A percentile compares a stretch with the other conserved stretches of the same genome.
These are phyloP conservation scores for Acanthurus lineatus DNA, from an alignment of 2,797 vertebrate genomes.

Conservation along the genomic window DNA sequence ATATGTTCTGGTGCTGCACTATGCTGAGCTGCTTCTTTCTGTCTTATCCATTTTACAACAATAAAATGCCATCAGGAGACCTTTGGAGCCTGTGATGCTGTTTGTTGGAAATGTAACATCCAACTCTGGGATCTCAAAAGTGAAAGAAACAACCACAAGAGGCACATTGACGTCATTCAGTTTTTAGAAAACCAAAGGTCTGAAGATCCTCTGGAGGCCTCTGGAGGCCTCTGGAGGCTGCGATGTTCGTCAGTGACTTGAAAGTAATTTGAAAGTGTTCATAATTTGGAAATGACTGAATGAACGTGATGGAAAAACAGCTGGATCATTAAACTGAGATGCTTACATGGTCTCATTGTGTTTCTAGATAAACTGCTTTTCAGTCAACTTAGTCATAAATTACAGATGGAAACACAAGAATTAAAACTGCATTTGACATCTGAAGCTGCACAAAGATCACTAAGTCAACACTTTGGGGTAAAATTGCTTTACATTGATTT, in stretches of 20 bases:
- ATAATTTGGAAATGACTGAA: no score
- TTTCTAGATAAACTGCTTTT: background rate
- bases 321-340: background rate
- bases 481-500: no score
- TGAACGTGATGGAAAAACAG: background rate
- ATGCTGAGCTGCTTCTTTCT: slow-evolving; percentile 5
- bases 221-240: no score
- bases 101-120: slow-evolving; percentile 23
- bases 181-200: background rate
- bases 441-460: no score
- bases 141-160: background rate
- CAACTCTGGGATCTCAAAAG: slow-evolving; percentile 30
- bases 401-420: no score
- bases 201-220: background rate
- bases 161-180: background rate
- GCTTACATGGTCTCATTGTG: background rate
- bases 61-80: slow-evolving; percentile 35
- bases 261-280: background rate
- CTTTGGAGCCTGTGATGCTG: slow-evolving; percentile 34
- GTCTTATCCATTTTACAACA: slow-evolving; percentile 1
- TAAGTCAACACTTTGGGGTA: no score
- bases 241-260: background rate
- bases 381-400: background rate
- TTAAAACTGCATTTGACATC: no score
- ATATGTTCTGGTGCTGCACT: background rate